Evolutionary conservation across 2,797 vertebrate species (phyloP), one percentile per base, ranked within the genome.

Genomic region (Notolepis coatsorum): DNA sequence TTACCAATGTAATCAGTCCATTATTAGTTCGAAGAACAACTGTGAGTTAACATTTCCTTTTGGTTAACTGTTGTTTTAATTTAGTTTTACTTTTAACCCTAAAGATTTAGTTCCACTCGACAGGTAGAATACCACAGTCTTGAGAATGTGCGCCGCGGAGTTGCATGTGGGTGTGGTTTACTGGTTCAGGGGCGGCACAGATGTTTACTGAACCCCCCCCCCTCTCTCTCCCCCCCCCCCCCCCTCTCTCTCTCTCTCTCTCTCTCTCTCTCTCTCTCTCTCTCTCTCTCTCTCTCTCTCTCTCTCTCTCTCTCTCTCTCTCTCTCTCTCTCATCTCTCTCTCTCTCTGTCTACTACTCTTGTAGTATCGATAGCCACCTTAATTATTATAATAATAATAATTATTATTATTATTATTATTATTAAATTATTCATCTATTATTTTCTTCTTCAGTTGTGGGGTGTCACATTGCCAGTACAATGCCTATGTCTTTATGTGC

Each of bases 81-180:
- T 41, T 62, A 37, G 41, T 31, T 79, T 62, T 42, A 43, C 27
- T 56, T 18, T 62, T n/a, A 30, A 70, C 41, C 42, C 71, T n/a
- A n/a, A 39, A 45, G 49, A 49, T 61, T 71, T 15, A 48, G 9
- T 0, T 61, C 17, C 21, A 0, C 0, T 62, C 42, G 35, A 1
- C 85, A 88, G 87, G 84, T 88, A 84, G 0, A 68, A 2, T 41
- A 28, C 70, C 62, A 65, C 78, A 21, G 51, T 1, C 61, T 28
- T 41, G 25, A 71, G 74, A 81, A 85, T n/a, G 83, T 33, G 73
- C 43, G 77, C 49, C 37, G 33, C 42, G 43, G 31, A 17, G 18
- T 55, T 30, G 52, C 21, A 39, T 43, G 80, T 88, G 85, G 90
- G 90, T 87, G 90, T 70, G 83, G 90, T 84, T 48, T 70, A 80